Evolutionary conservation across 2,113 vertebrate genomes (phyloP), one percentile per base, ranked within the genome.

Genomic region (Megatriorchis doriae): DNA sequence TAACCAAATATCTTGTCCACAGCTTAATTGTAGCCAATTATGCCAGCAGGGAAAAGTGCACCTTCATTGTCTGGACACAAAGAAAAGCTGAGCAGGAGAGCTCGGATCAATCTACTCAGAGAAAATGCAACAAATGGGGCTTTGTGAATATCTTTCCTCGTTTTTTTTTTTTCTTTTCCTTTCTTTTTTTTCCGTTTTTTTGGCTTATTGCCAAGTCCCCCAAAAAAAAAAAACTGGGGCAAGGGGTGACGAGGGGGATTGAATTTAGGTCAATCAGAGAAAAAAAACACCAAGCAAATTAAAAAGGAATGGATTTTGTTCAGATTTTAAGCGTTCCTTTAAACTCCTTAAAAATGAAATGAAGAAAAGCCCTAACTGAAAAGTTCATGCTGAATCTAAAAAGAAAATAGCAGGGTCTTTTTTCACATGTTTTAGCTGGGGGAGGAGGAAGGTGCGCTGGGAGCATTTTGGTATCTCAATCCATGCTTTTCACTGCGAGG

Each of bases 1-100:
- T 94, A 94, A 87, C 79, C 86, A 92, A 94, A 87, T 86, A 88
- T 78, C 86, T 90, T 84, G 74, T 90, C 89, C 92, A 26, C 74
- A 47, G 79, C 65, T 81, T 96, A 92, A 90, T 88, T 90, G 86
- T 38, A 94, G 67, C 80, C 83, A 92, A 50, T 89, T 67, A 79
- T 29, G 31, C 43, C 91, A 87, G 73, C 77, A 14, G 86, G 68
- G 70, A 81, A 89, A 94, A 79, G 78, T 73, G 67, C 87, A 87
- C 68, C 78, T 89, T 74, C 78, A 90, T 82, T 86, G 80, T 93
- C 56, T 75, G 73, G 62, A 38, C 74, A 91, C 62, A 87, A 83
- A 95, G 82, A 27, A 48, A 58, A 75, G 52, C 95, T 48, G 81
- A 81, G 59, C 83, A 31, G 65, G 70, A 87, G 56, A 86, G 88